Evolutionary conservation across 2,797 vertebrate species (phyloP), one percentile per base, ranked within the genome.

Genomic region (Setipinna tenuifilis): DNA sequence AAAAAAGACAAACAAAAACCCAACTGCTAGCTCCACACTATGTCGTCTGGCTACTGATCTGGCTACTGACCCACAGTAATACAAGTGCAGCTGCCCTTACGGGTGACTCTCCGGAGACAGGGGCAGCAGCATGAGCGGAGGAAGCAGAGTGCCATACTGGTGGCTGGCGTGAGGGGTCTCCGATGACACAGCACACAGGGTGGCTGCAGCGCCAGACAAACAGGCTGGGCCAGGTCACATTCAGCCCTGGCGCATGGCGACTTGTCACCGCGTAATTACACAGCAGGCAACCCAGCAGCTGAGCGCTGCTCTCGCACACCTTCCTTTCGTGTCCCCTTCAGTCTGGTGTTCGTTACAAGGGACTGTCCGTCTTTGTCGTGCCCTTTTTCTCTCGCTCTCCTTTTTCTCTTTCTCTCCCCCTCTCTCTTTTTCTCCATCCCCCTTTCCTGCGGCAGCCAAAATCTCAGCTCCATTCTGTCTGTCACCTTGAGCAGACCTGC

Each of bases 401-500:
- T 57, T 48, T 23, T 68, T 85, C 57, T 58, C 62, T 35, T 21
- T 71, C 35, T 62, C 83, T 35, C 19, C 7, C 23, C 41, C 41
- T 28, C 75, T 3, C 12, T n/a, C 35, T 61, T 48, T 46, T 21
- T 6, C 23, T 82, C 44, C 21, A 61, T 46, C 14, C 25, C 84
- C 61, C 81, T 82, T 62, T 78, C 81, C 41, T 59, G 80, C 82
- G 68, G 57, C 41, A 12, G 50, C 82, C 75, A 62, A 82, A 82
- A 75, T 71, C 59, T 68, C 68, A 25, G 86, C 57, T 75, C 86
- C 62, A 84, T 80, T 62, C 23, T 84, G 50, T 57, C 35, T 48
- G 35, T 87, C 84, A 87, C 83, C 82, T 84, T 86, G 82, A 86
- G 65, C 86, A 61, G 81, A 2, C 59, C 81, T 59, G 46, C 87